Conservation (phyloP, 92 coral and sea anemone genomes). For the Epizoanthus fatuus region DNA sequence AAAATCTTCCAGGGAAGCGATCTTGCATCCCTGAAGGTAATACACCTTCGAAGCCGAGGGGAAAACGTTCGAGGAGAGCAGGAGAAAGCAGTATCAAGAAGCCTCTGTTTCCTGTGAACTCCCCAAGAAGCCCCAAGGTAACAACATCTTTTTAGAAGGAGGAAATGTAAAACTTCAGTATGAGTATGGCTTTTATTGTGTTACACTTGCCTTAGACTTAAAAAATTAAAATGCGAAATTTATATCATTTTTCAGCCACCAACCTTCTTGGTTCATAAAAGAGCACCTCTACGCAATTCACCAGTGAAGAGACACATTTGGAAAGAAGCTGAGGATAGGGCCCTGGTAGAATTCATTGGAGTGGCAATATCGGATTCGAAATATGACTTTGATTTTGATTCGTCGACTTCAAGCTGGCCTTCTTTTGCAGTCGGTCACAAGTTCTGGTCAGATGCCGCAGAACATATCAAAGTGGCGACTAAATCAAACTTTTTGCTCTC, state of each 20-base stretch:
- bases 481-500: conserved; percentile 26
- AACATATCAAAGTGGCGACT: conserved; percentile 22
- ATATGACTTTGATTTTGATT: conserved; percentile 6
- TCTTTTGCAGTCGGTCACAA: conserved; percentile 4
- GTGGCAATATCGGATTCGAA: conserved; percentile 28
- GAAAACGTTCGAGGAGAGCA: too few species aligned
- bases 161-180: too few species aligned
- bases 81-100: too few species aligned
- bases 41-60: too few species aligned
- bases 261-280: too few species aligned
- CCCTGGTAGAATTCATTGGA: conserved; percentile 45
- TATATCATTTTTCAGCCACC: too few species aligned
- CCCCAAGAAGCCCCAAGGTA: too few species aligned
- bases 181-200: too few species aligned
- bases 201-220: too few species aligned
- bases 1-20: conserved; percentile 5
- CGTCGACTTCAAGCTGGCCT: conserved; percentile 3
- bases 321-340: conserved; percentile 45
- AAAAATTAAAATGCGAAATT: too few species aligned
- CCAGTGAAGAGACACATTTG: conserved; percentile 39
- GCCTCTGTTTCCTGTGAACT: too few species aligned
- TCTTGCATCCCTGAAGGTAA: neutral
- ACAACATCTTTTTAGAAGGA: too few species aligned
- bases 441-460: conserved; percentile 39
- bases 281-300: neutral